phyloP scores from a whole-genome alignment of 2,113 vertebrate species.

The Tragulus kanchil region DNA sequence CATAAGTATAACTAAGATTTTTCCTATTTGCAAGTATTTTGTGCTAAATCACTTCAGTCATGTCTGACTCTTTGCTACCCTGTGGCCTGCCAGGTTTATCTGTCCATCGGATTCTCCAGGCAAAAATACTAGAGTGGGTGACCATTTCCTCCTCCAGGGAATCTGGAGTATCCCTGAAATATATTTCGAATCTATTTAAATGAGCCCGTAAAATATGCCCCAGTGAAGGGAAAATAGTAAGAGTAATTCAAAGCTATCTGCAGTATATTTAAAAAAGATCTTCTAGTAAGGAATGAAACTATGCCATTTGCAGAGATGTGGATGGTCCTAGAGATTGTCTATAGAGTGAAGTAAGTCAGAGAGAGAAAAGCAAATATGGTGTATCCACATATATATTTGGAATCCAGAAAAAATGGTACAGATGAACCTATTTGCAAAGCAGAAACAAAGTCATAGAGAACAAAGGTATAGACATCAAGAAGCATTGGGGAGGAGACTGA shows the following conservation, averaged over 20 bases:
- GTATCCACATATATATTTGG: background rate
- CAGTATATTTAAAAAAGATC: background rate
- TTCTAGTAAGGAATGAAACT: background rate
- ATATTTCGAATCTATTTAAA: constrained; percentile 48
- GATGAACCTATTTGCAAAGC: background rate
- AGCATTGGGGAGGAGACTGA: too few relatives aligned
- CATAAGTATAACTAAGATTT: background rate
- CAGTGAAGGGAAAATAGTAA: constrained; percentile 15
- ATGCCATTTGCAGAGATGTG: background rate
- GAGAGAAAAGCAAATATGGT: background rate
- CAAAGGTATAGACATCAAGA: background rate
- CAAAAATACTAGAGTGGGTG: too few relatives aligned
- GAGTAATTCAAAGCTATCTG: background rate
- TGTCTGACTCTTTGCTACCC: too few relatives aligned
- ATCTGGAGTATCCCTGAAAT: too few relatives aligned
- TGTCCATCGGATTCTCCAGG: too few relatives aligned
- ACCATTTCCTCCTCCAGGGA: too few relatives aligned
- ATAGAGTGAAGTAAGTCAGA: background rate
- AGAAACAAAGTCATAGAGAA: background rate
- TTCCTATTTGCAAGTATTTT: background rate
- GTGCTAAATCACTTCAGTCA: too few relatives aligned
- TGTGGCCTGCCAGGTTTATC: too few relatives aligned
- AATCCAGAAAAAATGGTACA: background rate
- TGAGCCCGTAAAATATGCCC: background rate
- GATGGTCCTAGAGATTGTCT: background rate